Base-by-base conservation (phyloP, 2,888 invertebrate species). In the Oscheius sp. region DNA sequence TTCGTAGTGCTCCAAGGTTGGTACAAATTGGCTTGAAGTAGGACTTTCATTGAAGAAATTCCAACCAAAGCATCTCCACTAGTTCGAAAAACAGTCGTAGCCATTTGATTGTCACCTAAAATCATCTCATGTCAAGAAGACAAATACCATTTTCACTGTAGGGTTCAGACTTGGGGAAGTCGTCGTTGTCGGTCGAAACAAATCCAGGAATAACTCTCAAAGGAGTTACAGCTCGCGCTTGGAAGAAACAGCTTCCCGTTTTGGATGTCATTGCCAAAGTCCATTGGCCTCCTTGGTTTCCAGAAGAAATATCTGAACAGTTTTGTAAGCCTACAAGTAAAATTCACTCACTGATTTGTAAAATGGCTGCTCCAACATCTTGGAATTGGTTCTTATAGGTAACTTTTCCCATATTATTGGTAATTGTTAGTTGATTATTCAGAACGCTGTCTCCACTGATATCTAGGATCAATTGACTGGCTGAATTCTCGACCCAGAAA, bases 171-270 rank as follows among this genome's bases (percentile, higher is more conserved):
- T 3, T 15, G 3, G 55, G 55, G 34, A 55, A 55, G 20, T 55
- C 55, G 20, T 55, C 37, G 55, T 55, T 20, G 25, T 33, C 55
- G 25, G 17, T 20, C 6, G 37, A 6, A 5, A 25, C n/a, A n/a
- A 55, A 55, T 20, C 31, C 55, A 31, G 55, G 55, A 20, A 55
- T 31, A 3, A 31, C 33, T 23, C 55, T 12, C n/a, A 55, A 1
- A 1, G 23, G 12, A 1, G 55, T 34, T 37, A 23, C 55, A 6
- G 37, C 55, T 31, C 55, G 17, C 3, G 25, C 34, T 20, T 55
- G 48, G 12, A 45, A 17, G 20, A 53, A 53, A 8, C 52, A 50
- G 34, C 55, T 55, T n/a, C 55, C 55, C 17, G 29, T 33, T 17
- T 8, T 20, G 1, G 55, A 23, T 10, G 17, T 55, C 34, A 55